Percentiles rank a stretch among this genome's conserved stretches.
Conservation (phyloP, 2,888 invertebrate genomes). For the Agonopterix arenella region DNA sequence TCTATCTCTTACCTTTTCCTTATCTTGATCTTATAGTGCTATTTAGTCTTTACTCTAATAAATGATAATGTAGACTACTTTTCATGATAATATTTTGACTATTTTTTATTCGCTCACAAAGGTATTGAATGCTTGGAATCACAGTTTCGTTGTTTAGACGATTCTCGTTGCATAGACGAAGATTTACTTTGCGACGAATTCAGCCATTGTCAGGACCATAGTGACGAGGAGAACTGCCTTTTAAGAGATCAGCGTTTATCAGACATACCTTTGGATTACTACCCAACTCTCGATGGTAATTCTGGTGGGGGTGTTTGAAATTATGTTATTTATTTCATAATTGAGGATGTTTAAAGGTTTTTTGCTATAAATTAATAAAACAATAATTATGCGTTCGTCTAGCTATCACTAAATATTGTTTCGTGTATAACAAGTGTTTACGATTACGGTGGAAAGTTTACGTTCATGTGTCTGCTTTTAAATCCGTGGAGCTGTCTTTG, state of each 20-base stretch:
- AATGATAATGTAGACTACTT: not conserved
- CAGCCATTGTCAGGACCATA: slow-evolving; percentile 79
- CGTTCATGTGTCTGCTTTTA: too few species aligned
- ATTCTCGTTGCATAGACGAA: slow-evolving; percentile 77
- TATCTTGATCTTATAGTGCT: slow-evolving; percentile 2
- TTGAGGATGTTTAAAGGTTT: too few species aligned
- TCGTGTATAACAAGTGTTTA: too few species aligned
- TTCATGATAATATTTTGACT: slow-evolving; percentile 3
- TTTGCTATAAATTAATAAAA: too few species aligned
- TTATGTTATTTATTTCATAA: too few species aligned
- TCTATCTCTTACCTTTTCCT: slow-evolving; percentile 15
- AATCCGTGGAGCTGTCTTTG: too few species aligned
- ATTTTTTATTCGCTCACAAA: slow-evolving; percentile 41
- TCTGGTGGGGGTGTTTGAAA: not conserved
- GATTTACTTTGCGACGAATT: slow-evolving; percentile 76
- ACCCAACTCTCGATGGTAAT: slow-evolving; percentile 5
- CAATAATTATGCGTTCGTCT: too few species aligned
- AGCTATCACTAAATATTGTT: too few species aligned
- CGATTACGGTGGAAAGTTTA: too few species aligned
- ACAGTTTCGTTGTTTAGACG: slow-evolving; percentile 74
- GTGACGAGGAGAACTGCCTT: slow-evolving; percentile 79
- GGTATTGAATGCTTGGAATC: slow-evolving; percentile 56
- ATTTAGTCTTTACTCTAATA: slow-evolving; percentile 1
- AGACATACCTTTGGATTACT: slow-evolving; percentile 8
- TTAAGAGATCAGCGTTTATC: slow-evolving; percentile 56